Percentiles rank a stretch among this genome's conserved stretches.
Conservation (phyloP, 2,113 vertebrate species). For the Cricetomys ansorgei region DNA sequence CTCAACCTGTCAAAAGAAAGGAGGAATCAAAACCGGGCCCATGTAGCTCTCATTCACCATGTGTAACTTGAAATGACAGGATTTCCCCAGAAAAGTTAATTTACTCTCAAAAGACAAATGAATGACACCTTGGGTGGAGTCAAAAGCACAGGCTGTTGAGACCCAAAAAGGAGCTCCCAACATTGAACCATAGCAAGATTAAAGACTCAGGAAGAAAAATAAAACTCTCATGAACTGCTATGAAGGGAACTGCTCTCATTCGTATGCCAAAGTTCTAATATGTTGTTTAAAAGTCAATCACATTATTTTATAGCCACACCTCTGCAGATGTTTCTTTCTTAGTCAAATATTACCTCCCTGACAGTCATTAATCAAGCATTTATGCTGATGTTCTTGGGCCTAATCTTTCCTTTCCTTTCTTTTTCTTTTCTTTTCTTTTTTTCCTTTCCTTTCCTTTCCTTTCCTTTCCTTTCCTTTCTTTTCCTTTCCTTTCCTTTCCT, state of each 20-base stretch:
- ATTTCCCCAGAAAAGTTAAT: constrained; percentile 52
- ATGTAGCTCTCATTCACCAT: constrained; percentile 14
- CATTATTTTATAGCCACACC: constrained; percentile 47
- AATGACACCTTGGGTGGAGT: constrained; percentile 46
- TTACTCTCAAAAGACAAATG: constrained; percentile 47
- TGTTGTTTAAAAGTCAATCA: constrained; percentile 61
- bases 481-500: neutral
- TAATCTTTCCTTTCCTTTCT: constrained; percentile 39
- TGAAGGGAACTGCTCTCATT: constrained; percentile 49
- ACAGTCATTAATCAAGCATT: constrained; percentile 44
- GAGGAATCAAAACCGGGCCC: neutral
- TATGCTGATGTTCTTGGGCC: neutral
- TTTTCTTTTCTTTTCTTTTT: neutral
- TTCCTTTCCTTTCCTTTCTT: constrained; percentile 43
- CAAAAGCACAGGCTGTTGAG: neutral
- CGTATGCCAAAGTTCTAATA: constrained; percentile 57
- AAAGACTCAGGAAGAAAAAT: constrained; percentile 40
- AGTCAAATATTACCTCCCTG: constrained; percentile 35
- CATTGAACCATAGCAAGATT: neutral
- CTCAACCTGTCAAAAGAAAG: neutral
- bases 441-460: too few relatives aligned
- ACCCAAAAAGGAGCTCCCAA: constrained; percentile 12
- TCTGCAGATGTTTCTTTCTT: constrained; percentile 56
- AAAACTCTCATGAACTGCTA: neutral
- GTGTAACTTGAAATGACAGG: constrained; percentile 36